Evolutionary conservation across 1,140 invertebrate species (phyloP), one percentile per base, ranked within the genome.

Genomic region (Anoplophora glabripennis): DNA sequence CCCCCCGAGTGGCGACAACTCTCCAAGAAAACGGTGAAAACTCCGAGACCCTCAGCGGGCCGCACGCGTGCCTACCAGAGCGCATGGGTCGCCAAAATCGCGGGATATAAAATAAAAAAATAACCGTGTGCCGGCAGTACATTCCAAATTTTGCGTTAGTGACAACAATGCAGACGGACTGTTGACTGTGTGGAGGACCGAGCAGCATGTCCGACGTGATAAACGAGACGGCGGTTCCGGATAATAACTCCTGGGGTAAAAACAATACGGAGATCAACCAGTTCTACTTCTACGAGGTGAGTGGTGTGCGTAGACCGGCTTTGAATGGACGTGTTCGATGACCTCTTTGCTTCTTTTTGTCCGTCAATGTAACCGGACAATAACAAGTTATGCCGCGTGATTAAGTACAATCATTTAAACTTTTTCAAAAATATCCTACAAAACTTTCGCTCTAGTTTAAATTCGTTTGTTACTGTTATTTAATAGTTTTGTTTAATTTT

Each of bases 61-160:
- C 17, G 44, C 15, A 10, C 12, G 44, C 17, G 14, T 28, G 21
- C 21, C n/a, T 28, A 2, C 21, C 21, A 28, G 21, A 28, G 44
- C 44, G 44, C 44, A 46, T 46, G 44, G n/a, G 44, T 46, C 15
- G 44, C 41, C 12, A 42, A 46, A 46, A 7, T 46, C 12, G 44
- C 7, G 44, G 44, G 44, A 46, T 46, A 46, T 46, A 46, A 21
- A 46, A 46, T 18, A 46, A 28, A 46, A 46, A 46, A 46, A 15
- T 11, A 42, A 11, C 17, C 44, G 17, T 21, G 44, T 46, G 44
- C 17, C 44, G 15, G 5, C 44, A 46, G 44, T 46, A 11, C 7
- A 46, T 46, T 14, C 15, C 44, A 5, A 46, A 46, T 11, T 40
- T 40, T 11, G 38, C 14, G 38, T 40, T 15, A 11, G 38, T n/a